Base-by-base conservation (phyloP, 2,797 vertebrate genomes). In the Chanos chanos region DNA sequence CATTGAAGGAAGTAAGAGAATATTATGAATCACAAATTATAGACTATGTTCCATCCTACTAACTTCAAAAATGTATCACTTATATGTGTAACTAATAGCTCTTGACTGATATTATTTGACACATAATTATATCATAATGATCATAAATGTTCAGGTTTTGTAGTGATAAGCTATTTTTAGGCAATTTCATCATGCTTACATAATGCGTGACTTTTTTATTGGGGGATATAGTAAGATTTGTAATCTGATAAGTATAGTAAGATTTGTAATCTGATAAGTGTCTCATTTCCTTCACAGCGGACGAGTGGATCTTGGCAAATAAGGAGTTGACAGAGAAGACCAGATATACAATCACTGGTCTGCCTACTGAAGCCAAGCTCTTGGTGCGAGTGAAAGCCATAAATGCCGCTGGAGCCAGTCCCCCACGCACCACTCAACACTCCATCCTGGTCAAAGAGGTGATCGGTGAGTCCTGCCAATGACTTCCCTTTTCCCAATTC, bases 1-100 rank as follows among this genome's bases (percentile, higher is more conserved):
- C 85, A 64, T 95, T 37, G 97, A 99, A 95, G 97, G 94, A 94
- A 89, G 97, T 99, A 86, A 94, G 96, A 86, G 47, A 55, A 41
- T 21, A 15, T 19, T 10, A n/a, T n/a, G n/a, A n/a, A n/a, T n/a
- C n/a, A n/a, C n/a, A n/a, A n/a, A n/a, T n/a, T n/a, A n/a, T n/a
- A n/a, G n/a, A n/a, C n/a, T n/a, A n/a, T n/a, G n/a, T n/a, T n/a
- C n/a, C n/a, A n/a, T n/a, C n/a, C n/a, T n/a, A n/a, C n/a, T n/a
- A n/a, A n/a, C n/a, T n/a, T n/a, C n/a, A n/a, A n/a, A n/a, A n/a
- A n/a, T n/a, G n/a, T n/a, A n/a, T n/a, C n/a, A n/a, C n/a, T n/a
- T n/a, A n/a, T n/a, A n/a, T n/a, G n/a, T n/a, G n/a, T n/a, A n/a
- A n/a, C n/a, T n/a, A n/a, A n/a, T n/a, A n/a, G n/a, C n/a, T n/a